phyloP scores from a whole-genome alignment of 2,113 vertebrate genomes.

The Clarias macrocephalus region DNA sequence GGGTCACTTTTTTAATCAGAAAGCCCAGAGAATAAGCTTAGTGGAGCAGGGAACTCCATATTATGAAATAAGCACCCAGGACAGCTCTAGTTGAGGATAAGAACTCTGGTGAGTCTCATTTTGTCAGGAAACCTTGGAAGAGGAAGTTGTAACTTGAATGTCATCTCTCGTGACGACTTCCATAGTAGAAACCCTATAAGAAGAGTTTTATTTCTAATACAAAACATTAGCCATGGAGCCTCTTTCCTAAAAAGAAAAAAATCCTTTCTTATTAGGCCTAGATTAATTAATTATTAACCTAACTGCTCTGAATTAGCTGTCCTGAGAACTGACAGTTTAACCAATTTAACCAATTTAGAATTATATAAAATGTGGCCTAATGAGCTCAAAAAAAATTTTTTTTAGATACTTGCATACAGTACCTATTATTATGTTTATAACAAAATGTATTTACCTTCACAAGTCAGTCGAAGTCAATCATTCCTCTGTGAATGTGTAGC shows the following conservation, averaged over 20 bases:
- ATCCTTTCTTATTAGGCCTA: background rate
- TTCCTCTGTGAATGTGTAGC: background rate
- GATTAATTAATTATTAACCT: background rate
- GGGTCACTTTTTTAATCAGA: background rate
- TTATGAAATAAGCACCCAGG: background rate
- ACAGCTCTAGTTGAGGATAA: background rate
- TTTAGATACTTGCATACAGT: no score
- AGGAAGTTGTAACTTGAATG: background rate
- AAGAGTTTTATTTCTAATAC: background rate
- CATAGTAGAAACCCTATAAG: background rate
- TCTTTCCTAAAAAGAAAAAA: background rate
- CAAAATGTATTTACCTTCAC: no score
- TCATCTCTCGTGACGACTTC: background rate
- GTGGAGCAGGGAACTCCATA: background rate
- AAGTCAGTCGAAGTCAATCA: no score
- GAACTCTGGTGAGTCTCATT: background rate
- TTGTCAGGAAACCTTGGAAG: background rate
- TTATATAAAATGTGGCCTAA: background rate
- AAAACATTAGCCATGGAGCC: background rate
- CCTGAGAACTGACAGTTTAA: background rate
- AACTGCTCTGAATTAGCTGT: background rate
- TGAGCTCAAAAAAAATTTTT: background rate
- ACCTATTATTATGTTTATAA: no score
- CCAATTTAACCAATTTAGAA: background rate
- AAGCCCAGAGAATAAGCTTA: background rate